Percentiles rank a stretch among this genome's conserved stretches.
These are phyloP conservation scores for Aphelinus atriplicis DNA, from an alignment of 1,140 invertebrate species.

Conservation along the genomic window DNA sequence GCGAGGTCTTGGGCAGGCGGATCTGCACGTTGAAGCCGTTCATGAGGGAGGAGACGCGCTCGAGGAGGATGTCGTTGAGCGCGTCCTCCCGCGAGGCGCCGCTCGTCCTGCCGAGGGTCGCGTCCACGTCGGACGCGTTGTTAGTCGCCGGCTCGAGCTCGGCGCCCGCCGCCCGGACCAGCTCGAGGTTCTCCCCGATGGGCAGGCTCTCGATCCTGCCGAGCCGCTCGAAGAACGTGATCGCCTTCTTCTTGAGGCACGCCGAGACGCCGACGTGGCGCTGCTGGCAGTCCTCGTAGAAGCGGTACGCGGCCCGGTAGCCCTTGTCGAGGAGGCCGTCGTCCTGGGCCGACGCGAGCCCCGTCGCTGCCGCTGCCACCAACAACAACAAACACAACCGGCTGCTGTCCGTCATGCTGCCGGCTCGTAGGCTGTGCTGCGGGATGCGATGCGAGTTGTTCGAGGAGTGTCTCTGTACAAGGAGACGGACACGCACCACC, in stretches of 20 bases:
- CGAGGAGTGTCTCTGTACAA: neutral
- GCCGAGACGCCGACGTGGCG: slow-evolving; percentile 69
- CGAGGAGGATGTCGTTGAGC: slow-evolving; percentile 75
- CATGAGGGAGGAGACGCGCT: slow-evolving; percentile 75
- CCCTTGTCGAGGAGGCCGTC: slow-evolving; percentile 56
- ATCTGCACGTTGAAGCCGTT: slow-evolving; percentile 80
- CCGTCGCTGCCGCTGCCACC: slow-evolving; percentile 37
- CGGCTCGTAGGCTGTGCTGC: no score
- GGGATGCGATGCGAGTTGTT: no score
- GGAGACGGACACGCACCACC: slow-evolving; percentile 49
- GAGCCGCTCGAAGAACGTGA: slow-evolving; percentile 78
- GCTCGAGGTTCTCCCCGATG: slow-evolving; percentile 74
- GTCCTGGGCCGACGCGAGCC: slow-evolving; percentile 35
- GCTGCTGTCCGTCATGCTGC: no score
- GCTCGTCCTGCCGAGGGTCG: slow-evolving; percentile 70
- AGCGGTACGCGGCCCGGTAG: slow-evolving; percentile 57
- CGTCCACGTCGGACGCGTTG: slow-evolving; percentile 74
- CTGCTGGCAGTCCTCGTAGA: slow-evolving; percentile 63
- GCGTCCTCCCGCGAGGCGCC: slow-evolving; percentile 72
- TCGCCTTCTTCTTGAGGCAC: slow-evolving; percentile 83
- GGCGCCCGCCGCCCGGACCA: slow-evolving; percentile 58
- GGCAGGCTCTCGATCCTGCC: slow-evolving; percentile 75
- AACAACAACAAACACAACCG: slow-evolving; percentile 54
- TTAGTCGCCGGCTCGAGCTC: slow-evolving; percentile 52
- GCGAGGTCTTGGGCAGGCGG: slow-evolving; percentile 75